phyloP scores from a whole-genome alignment of 1,140 invertebrate species.

The Psix sp. region DNA sequence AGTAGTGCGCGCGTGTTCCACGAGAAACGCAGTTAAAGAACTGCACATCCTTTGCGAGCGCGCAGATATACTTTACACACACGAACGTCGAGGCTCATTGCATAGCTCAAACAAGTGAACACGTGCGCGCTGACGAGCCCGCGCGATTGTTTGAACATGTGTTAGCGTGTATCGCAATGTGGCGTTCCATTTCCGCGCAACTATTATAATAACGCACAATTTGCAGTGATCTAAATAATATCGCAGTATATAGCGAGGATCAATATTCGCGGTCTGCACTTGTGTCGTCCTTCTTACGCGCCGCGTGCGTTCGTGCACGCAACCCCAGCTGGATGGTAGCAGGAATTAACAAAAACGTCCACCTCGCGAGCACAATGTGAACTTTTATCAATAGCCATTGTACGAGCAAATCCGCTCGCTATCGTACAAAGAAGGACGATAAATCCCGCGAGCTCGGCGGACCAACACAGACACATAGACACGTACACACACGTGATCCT shows the following conservation, averaged over 20 bases:
- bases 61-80: neutral
- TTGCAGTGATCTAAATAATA: constrained; percentile 27
- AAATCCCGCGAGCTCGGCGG: constrained; percentile 38
- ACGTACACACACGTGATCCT: constrained; percentile 3
- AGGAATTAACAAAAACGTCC: constrained; percentile 44
- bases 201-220: constrained; percentile 42
- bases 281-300: neutral
- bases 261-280: no score
- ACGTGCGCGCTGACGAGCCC: no score
- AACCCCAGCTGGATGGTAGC: constrained; percentile 18
- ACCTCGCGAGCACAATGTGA: constrained; percentile 34
- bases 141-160: no score
- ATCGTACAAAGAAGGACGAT: constrained; percentile 45
- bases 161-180: no score
- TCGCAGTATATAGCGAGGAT: no score
- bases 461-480: constrained; percentile 23
- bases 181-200: constrained; percentile 31
- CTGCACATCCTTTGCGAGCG: constrained; percentile 5
- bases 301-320: constrained; percentile 11
- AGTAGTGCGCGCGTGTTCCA: constrained; percentile 20
- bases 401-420: constrained; percentile 27
- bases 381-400: constrained; percentile 49
- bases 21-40: constrained; percentile 38
- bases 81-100: no score
- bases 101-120: no score